Evolutionary conservation across 2,888 invertebrate species (phyloP).

Genomic region (Synanthedon tipuliformis): DNA sequence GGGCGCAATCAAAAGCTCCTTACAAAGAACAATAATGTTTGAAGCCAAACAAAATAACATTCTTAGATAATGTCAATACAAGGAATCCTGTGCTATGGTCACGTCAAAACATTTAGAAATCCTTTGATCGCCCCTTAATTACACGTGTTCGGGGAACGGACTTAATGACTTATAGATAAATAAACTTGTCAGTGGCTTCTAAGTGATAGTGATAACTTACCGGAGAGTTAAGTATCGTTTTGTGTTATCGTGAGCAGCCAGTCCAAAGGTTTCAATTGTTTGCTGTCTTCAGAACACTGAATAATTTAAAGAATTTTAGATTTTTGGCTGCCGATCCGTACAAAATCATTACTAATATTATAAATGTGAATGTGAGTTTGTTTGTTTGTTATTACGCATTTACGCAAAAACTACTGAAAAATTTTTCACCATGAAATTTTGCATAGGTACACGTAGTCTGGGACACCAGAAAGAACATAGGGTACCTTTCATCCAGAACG

Average conservation of each 20-base stretch:
- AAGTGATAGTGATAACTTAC: background rate
- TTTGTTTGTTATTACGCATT: too few species aligned
- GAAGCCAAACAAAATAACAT: background rate
- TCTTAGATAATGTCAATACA: constrained; percentile 12
- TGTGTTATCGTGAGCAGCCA: background rate
- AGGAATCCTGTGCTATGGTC: constrained; percentile 24
- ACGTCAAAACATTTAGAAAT: constrained; percentile 42
- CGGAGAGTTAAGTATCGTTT: background rate
- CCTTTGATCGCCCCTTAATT: constrained; percentile 58
- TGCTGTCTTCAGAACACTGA: too few species aligned
- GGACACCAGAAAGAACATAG: too few species aligned
- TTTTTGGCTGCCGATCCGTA: too few species aligned
- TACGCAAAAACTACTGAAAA: too few species aligned
- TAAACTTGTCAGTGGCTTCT: constrained; percentile 7
- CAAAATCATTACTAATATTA: too few species aligned
- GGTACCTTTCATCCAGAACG: too few species aligned
- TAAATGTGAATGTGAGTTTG: too few species aligned
- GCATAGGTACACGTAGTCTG: too few species aligned
- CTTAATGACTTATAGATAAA: constrained; percentile 53
- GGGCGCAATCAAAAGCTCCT: constrained; percentile 1
- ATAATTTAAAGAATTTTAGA: too few species aligned
- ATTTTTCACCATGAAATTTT: too few species aligned
- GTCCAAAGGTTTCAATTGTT: background rate
- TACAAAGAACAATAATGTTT: background rate
- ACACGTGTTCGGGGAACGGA: constrained; percentile 47